Evolutionary conservation across 2,888 invertebrate species (phyloP).

Genomic region (Agrenia bidenticulata): DNA sequence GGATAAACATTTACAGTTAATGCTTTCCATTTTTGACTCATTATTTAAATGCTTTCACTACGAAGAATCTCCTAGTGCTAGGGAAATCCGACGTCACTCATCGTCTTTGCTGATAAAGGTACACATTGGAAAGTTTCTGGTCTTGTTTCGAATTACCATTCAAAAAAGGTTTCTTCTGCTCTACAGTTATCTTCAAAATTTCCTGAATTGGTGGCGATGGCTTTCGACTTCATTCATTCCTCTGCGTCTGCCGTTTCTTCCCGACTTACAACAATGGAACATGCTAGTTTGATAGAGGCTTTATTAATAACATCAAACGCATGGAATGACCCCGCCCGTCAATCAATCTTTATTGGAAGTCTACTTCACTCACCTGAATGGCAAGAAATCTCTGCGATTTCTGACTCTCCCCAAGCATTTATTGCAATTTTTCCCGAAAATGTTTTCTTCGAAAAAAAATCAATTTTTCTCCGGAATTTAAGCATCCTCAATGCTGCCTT

Average conservation of each 20-base stretch:
- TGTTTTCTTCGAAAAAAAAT: constrained; percentile 36
- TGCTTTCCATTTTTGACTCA: constrained; percentile 44
- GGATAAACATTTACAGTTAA: constrained; percentile 34
- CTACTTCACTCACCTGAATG: constrained; percentile 41
- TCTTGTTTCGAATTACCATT: too few relatives aligned
- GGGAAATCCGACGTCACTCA: constrained; percentile 47
- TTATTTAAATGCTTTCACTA: constrained; percentile 46
- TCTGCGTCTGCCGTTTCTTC: constrained; percentile 23
- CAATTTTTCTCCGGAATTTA: constrained; percentile 38
- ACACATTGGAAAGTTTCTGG: not conserved
- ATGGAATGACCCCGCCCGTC: constrained; percentile 45
- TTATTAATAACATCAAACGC: constrained; percentile 47
- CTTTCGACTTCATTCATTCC: constrained; percentile 44
- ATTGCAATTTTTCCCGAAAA: constrained; percentile 28
- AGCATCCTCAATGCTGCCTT: constrained; percentile 32
- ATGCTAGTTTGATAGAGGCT: constrained; percentile 40
- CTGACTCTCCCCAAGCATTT: constrained; percentile 33
- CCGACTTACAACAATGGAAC: constrained; percentile 41
- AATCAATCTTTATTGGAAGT: constrained; percentile 42
- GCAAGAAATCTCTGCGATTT: constrained; percentile 38
- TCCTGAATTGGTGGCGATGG: constrained; percentile 37
- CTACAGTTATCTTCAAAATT: constrained; percentile 35
- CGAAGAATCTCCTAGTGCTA: constrained; percentile 31
- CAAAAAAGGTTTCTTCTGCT: not conserved
- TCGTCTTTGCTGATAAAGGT: constrained; percentile 49